These are phyloP conservation scores for Metacarcinus magister DNA, from an alignment of 2,888 invertebrate genomes.

Conservation along the genomic window DNA sequence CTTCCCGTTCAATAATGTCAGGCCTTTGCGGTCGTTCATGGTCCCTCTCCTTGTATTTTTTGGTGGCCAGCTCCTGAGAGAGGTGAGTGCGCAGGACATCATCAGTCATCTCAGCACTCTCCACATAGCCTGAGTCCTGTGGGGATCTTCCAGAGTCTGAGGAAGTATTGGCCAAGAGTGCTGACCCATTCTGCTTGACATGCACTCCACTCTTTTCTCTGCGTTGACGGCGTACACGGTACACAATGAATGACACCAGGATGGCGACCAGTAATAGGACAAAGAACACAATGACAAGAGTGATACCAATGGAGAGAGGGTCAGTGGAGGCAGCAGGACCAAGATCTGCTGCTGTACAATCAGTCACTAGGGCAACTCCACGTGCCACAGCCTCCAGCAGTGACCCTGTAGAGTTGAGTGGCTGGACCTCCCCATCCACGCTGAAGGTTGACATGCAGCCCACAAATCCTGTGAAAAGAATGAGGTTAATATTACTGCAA, in stretches of 20 bases:
- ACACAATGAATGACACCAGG: constrained; percentile 95
- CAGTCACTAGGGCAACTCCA: constrained; percentile 89
- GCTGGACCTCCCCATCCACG: constrained; percentile 94
- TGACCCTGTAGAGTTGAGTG: constrained; percentile 92
- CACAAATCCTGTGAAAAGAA: constrained; percentile 88
- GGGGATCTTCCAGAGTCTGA: constrained; percentile 82
- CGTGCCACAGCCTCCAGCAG: constrained; percentile 84
- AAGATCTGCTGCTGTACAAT: constrained; percentile 91
- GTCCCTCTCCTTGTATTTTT: constrained; percentile 92
- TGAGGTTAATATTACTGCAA: neutral
- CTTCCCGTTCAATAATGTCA: constrained; percentile 96
- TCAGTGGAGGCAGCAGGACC: constrained; percentile 92
- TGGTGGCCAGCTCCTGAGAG: constrained; percentile 93
- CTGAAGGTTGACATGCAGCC: constrained; percentile 96
- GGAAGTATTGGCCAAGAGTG: constrained; percentile 84
- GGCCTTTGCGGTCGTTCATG: constrained; percentile 91
- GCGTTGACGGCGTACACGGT: constrained; percentile 93
- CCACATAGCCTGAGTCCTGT: constrained; percentile 83
- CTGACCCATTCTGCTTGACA: constrained; percentile 82
- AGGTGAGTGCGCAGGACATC: constrained; percentile 88
- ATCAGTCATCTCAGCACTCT: constrained; percentile 83
- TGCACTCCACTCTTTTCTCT: constrained; percentile 91
- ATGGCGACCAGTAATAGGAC: constrained; percentile 95
- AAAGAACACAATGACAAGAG: constrained; percentile 96
- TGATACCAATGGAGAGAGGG: constrained; percentile 96